A percentile compares a stretch with the other conserved stretches of the same genome.
Evolutionary conservation across 2,113 vertebrate genomes (phyloP).

Genomic region (Perognathus longimembris): DNA sequence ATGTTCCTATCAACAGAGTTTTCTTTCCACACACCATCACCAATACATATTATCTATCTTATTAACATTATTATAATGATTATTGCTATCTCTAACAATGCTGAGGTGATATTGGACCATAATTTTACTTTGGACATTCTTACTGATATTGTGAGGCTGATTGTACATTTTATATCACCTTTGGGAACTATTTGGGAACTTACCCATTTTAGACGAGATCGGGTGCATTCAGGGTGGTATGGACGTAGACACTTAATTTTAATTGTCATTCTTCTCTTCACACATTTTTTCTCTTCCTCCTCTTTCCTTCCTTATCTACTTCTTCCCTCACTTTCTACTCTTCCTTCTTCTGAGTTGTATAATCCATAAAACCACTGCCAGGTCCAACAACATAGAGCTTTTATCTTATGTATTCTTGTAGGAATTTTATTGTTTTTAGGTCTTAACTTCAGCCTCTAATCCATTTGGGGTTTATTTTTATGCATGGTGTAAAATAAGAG

Average conservation of each 20-base stretch:
- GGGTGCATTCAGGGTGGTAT: too few species aligned
- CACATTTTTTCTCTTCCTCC: too few species aligned
- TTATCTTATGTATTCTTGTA: neutral
- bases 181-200: too few species aligned
- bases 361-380: neutral
- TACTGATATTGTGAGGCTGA: neutral
- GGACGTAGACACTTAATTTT: too few species aligned
- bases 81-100: neutral
- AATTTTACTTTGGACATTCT: neutral
- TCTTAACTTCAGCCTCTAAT: neutral
- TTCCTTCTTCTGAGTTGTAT: neutral
- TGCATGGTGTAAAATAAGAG: neutral
- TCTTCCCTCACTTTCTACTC: too few species aligned
- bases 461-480: neutral
- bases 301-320: too few species aligned
- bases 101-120: neutral
- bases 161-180: neutral
- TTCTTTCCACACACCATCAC: neutral
- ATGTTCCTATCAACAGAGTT: neutral
- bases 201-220: too few species aligned
- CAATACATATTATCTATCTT: neutral
- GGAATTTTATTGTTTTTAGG: neutral
- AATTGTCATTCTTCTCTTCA: too few species aligned
- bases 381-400: neutral
- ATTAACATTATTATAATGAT: neutral